phyloP scores from a whole-genome alignment of 2,797 vertebrate species.

The Hephaestus fuliginosus region DNA sequence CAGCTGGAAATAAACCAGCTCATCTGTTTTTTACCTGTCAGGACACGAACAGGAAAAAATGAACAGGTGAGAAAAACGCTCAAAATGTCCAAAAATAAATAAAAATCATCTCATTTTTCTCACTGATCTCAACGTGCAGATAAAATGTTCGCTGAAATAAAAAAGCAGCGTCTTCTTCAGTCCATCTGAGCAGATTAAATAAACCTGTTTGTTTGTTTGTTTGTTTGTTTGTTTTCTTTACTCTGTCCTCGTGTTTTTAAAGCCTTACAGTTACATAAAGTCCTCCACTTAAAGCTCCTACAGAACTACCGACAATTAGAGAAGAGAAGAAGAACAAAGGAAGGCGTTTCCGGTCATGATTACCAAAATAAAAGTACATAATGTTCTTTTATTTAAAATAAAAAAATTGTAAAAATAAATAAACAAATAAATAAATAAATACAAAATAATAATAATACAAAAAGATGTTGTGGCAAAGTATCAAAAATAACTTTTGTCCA shows the following conservation, averaged over 20 bases:
- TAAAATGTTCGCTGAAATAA: neutral
- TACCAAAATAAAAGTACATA: conserved; percentile 36
- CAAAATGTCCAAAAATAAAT: neutral
- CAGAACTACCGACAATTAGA: fast-evolving
- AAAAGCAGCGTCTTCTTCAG: neutral
- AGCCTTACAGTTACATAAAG: conserved; percentile 3
- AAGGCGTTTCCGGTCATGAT: neutral
- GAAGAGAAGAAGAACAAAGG: neutral
- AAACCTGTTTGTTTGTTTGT: neutral
- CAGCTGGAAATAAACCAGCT: neutral
- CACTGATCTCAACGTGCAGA: neutral
- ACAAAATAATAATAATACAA: too few species aligned
- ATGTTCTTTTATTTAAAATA: too few species aligned
- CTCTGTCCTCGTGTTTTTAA: neutral
- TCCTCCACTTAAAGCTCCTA: neutral
- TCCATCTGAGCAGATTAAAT: neutral
- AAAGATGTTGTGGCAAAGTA: too few species aligned
- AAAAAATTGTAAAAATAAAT: too few species aligned
- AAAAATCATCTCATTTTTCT: neutral
- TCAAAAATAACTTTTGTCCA: too few species aligned
- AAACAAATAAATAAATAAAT: too few species aligned
- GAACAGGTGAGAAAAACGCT: fast-evolving
- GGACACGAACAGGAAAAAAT: neutral
- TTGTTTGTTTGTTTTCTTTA: too few species aligned
- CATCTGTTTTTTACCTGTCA: neutral